Base-by-base conservation (phyloP, 2,113 vertebrate species). In the Sula dactylatra region DNA sequence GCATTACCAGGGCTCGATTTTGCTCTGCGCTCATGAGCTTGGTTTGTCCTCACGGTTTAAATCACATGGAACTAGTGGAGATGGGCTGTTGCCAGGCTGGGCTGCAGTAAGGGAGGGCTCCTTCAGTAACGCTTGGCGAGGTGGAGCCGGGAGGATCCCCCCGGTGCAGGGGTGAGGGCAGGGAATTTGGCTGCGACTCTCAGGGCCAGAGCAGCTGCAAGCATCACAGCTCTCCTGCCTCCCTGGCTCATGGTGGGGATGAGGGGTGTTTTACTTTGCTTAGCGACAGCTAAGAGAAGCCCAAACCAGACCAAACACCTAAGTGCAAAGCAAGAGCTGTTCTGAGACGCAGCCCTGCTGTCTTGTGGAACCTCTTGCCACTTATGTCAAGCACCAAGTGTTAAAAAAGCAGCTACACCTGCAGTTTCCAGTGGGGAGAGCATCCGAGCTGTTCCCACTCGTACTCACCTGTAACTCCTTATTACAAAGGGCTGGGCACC, bases 321-420 rank as follows among this genome's bases (percentile, higher is more conserved):
- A 9, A 13, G 29, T 21, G 14, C 16, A 31, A 74, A 50, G 42
- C 76, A 21, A 11, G 49, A 62, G 61, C 59, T 21, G 17, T 14
- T 29, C 26, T 8, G 13, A 56, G 62, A 55, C 7, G 26, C 18
- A 2, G 16, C 65, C 34, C 22, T 22, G n/a, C 61, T 64, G 36
- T 3, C 62, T 4, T 25, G 49, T 10, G 34, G 27, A 3, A 0
- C 36, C 49, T 88, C 64, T 13, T 24, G 7, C n/a, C 18, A 2
- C 17, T 85, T 45, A n/a, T 6, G 10, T 65, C 45, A 52, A 74
- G 29, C 15, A 14, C 22, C 45, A 40, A 47, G 9, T 16, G 47
- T 62, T 71, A 40, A 44, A 54, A 14, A 58, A 40, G 50, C 9
- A 19, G 13, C 84, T 49, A 16, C 12, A 6, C 16, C 59, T 38